A percentile compares a stretch with the other conserved stretches of the same genome.
phyloP scores from a whole-genome alignment of 2,113 vertebrate genomes.

The Antennarius striatus region DNA sequence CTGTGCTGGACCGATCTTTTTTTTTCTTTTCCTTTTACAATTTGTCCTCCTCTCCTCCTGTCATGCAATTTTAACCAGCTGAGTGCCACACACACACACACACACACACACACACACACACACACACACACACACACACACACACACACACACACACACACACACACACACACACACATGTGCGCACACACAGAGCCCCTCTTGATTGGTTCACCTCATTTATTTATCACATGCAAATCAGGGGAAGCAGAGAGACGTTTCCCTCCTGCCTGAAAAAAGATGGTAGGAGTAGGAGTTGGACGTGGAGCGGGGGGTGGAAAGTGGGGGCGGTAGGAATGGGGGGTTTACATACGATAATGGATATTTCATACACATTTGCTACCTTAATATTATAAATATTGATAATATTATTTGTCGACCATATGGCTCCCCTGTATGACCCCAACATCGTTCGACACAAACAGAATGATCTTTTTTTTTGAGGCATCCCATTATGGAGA shows the following conservation, averaged over 20 bases:
- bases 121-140: constrained; percentile 31
- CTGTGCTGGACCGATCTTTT: constrained; percentile 61
- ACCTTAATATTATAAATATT: neutral
- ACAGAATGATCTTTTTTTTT: too few species aligned
- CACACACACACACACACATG: constrained; percentile 32
- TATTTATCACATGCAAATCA: constrained; percentile 84
- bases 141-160: constrained; percentile 19
- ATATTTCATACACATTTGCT: constrained; percentile 8
- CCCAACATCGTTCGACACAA: too few species aligned
- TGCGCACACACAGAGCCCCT: constrained; percentile 46
- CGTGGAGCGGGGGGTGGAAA: constrained; percentile 5
- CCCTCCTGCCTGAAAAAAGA: constrained; percentile 51
- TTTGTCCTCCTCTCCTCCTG: constrained; percentile 45
- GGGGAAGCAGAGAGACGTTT: constrained; percentile 45
- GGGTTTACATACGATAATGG: neutral
- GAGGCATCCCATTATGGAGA: too few species aligned
- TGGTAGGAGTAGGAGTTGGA: constrained; percentile 25
- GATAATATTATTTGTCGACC: neutral
- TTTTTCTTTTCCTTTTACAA: constrained; percentile 48
- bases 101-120: constrained; percentile 24
- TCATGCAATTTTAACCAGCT: constrained; percentile 86
- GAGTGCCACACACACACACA: constrained; percentile 58
- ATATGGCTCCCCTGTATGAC: too few species aligned
- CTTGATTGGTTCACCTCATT: constrained; percentile 74
- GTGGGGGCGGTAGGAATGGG: neutral